These are phyloP conservation scores for Castor canadensis DNA, from an alignment of 2,113 vertebrate genomes.

Conservation along the genomic window DNA sequence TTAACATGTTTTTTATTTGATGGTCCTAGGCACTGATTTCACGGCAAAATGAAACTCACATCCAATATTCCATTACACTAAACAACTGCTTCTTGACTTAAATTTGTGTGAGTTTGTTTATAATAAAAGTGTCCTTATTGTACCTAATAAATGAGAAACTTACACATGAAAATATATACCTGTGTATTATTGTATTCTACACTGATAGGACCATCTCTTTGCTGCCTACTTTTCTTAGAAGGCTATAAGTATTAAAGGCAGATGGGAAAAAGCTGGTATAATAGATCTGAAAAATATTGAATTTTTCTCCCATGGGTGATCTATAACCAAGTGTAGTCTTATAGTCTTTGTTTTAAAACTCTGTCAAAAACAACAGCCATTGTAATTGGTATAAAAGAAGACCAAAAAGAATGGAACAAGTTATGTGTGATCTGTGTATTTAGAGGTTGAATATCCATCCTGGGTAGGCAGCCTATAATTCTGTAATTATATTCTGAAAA, in stretches of 20 bases:
- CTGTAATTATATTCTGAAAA: slow-evolving; percentile 6
- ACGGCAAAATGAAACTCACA: background rate
- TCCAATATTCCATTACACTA: background rate
- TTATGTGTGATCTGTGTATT: background rate
- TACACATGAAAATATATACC: background rate
- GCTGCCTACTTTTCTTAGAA: background rate
- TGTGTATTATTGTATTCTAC: background rate
- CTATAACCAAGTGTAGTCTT: slow-evolving; percentile 41
- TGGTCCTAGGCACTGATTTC: background rate
- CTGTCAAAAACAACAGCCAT: slow-evolving; percentile 29
- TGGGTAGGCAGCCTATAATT: slow-evolving; percentile 37
- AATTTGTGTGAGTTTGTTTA: background rate
- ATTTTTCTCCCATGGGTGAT: slow-evolving; percentile 47
- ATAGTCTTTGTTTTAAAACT: slow-evolving; percentile 54
- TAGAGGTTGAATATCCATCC: slow-evolving; percentile 10
- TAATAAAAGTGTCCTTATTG: background rate
- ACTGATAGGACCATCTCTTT: background rate
- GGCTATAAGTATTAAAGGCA: background rate
- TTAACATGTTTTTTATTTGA: too few relatives aligned
- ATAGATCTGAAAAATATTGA: slow-evolving; percentile 40
- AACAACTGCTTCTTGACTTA: background rate
- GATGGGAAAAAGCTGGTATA: background rate
- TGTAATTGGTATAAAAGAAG: slow-evolving; percentile 34
- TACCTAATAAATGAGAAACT: background rate
- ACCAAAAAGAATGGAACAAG: slow-evolving; percentile 33